Evolutionary conservation across 2,797 vertebrate genomes (phyloP), one percentile per base, ranked within the genome.

Genomic region (Smutsia temminckii): DNA sequence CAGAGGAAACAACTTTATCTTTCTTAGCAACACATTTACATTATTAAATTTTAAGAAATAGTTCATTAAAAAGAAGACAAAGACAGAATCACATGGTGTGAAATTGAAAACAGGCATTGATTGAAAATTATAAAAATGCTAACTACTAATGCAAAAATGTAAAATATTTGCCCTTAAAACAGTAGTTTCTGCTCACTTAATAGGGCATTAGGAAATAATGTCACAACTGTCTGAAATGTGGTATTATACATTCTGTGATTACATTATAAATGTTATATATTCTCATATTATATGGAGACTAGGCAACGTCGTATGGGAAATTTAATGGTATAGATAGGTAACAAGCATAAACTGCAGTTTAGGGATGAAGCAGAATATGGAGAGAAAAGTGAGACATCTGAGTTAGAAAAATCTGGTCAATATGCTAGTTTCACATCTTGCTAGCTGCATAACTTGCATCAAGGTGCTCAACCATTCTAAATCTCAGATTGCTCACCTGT

Each of bases 41-140:
- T 94, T 81, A 88, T 91, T 93, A 77, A 63, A 61, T 68, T 37
- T 94, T 92, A 16, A 79, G 84, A 96, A 95, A 94, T 95, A 91
- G 57, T 96, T 96, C 92, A 95, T 97, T 97, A 97, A 93, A 77
- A 93, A 95, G 12, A 63, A 94, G 94, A 96, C 94, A 96, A 95
- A 97, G 87, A 97, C 87, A 88, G 85, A 97, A 94, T 95, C 85
- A 83, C 69, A 85, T 87, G 87, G 87, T 96, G 91, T 95, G 87
- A 97, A 97, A 96, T 95, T 95, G 85, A 95, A 97, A 95, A 87
- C 55, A 88, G 37, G 80, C 66, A 81, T 71, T 27, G 84, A 95
- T 53, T 95, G 92, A 97, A 88, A 94, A 96, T 97, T 96, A 74
- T 94, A 94, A 95, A 96, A 87, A 81, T 84, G n/a, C 69, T 75